Evolutionary conservation across 2,888 invertebrate genomes (phyloP).

Genomic region (Drosophila paranaensis): DNA sequence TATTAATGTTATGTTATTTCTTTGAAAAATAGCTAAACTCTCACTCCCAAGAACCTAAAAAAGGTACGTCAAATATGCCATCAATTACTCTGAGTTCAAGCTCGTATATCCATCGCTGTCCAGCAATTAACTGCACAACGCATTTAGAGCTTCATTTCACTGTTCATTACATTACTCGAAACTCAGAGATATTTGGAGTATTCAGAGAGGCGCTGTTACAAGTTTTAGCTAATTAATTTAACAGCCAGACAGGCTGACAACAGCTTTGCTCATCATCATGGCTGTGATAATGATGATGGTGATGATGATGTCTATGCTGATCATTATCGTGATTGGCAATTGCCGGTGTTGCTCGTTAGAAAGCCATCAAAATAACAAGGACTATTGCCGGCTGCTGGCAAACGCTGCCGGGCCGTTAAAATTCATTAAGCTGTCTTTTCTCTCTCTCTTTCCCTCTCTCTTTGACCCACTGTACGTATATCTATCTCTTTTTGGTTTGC

Average conservation of each 20-base stretch:
- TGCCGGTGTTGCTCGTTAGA: slow-evolving; percentile 33
- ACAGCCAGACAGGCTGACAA: slow-evolving; percentile 19
- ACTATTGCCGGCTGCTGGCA: slow-evolving; percentile 28
- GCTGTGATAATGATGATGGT: slow-evolving; percentile 13
- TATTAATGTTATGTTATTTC: neutral
- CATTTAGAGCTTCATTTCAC: neutral
- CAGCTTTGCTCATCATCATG: slow-evolving; percentile 16
- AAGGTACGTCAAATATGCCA: neutral
- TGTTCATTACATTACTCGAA: slow-evolving; percentile 18
- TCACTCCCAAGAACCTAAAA: neutral
- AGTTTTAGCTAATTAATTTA: slow-evolving; percentile 51
- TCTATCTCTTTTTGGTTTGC: neutral
- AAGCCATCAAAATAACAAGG: slow-evolving; percentile 42
- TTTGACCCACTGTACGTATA: too few relatives aligned
- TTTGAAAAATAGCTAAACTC: neutral
- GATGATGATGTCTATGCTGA: slow-evolving; percentile 27
- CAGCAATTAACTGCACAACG: neutral
- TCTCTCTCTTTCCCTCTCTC: neutral
- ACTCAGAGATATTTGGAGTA: slow-evolving; percentile 21
- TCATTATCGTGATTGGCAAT: slow-evolving; percentile 33
- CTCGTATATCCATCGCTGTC: neutral
- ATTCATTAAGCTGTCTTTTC: slow-evolving; percentile 31
- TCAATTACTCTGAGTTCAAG: neutral
- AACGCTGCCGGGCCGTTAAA: slow-evolving; percentile 31
- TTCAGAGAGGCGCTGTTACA: slow-evolving; percentile 2